phyloP scores from a whole-genome alignment of 2,113 vertebrate genomes.

The Silurus meridionalis region DNA sequence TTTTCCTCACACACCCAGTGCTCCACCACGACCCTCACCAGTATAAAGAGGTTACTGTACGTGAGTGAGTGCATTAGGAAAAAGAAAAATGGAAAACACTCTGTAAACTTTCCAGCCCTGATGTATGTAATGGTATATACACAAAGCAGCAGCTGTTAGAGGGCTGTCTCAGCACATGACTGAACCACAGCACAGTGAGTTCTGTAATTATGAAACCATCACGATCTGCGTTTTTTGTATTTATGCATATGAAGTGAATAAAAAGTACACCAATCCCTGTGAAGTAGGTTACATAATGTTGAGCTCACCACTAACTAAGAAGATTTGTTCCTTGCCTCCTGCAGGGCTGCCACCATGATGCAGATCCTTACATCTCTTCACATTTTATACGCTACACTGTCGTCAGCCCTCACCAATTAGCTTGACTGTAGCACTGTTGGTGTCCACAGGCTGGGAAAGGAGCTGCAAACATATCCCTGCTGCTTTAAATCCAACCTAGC shows the following conservation, averaged over 20 bases:
- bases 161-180: conserved; percentile 21
- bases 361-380: conserved; percentile 1
- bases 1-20: neutral
- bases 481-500: conserved; percentile 55
- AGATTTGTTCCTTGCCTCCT: conserved; percentile 23
- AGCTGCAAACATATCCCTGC: neutral
- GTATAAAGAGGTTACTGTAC: neutral
- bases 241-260: conserved; percentile 13
- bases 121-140: neutral
- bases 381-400: conserved; percentile 18
- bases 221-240: neutral
- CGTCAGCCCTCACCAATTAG: conserved; percentile 42
- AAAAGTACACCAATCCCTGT: conserved; percentile 8
- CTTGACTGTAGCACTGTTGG: conserved; percentile 36
- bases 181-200: neutral
- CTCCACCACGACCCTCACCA: neutral
- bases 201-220: conserved; percentile 22
- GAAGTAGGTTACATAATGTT: conserved; percentile 25
- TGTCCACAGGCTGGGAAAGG: conserved; percentile 21
- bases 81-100: neutral
- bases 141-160: conserved; percentile 9
- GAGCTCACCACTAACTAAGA: neutral
- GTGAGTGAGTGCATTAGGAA: neutral
- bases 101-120: no score
- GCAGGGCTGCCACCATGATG: conserved; percentile 18